Conservation (phyloP, 2,797 vertebrate genomes). For the Chelmon rostratus region DNA sequence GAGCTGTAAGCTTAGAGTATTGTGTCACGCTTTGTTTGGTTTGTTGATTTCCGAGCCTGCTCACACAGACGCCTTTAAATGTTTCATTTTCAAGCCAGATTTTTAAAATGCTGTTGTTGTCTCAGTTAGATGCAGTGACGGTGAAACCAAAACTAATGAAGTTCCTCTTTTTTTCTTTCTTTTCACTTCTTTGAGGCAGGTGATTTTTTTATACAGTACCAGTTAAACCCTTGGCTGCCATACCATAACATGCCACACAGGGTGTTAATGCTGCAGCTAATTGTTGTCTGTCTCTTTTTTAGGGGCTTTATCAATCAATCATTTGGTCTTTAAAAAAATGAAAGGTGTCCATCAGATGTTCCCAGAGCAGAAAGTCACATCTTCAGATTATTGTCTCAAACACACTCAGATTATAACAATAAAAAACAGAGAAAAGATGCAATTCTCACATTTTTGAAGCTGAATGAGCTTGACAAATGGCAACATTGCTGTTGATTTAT, state of each 20-base stretch:
- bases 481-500: too few relatives aligned
- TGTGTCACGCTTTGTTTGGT: not conserved
- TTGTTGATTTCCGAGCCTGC: not conserved
- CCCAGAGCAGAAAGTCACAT: not conserved
- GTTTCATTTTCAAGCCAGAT: not conserved
- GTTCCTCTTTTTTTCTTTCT: not conserved
- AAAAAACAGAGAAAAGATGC: too few relatives aligned
- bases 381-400: too few relatives aligned
- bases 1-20: slow-evolving; percentile 23
- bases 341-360: not conserved
- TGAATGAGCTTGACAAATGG: too few relatives aligned
- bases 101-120: not conserved
- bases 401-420: too few relatives aligned
- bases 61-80: slow-evolving; percentile 19
- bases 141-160: not conserved
- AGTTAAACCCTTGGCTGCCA: not conserved
- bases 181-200: not conserved
- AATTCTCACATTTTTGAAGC: too few relatives aligned
- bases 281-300: too few relatives aligned
- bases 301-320: too few relatives aligned
- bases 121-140: not conserved
- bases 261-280: not conserved
- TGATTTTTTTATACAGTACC: not conserved
- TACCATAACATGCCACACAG: not conserved
- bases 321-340: too few relatives aligned